These are phyloP conservation scores for Falco cherrug DNA, from an alignment of 2,797 vertebrate genomes.

Conservation along the genomic window DNA sequence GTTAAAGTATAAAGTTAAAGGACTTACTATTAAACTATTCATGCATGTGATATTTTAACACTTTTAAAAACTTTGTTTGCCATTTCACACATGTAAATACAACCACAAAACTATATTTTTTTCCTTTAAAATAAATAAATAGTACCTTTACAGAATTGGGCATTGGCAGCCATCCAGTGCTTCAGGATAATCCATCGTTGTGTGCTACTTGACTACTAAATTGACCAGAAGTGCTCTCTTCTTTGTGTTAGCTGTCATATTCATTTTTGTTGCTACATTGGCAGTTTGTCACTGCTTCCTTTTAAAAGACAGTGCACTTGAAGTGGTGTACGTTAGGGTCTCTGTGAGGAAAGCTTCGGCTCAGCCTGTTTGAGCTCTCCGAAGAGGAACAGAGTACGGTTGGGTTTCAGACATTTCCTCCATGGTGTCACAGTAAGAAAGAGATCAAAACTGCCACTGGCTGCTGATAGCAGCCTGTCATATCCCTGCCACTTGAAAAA, in stretches of 20 bases:
- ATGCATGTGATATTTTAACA: not conserved
- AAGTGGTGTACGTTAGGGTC: not conserved
- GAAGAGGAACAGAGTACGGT: not conserved
- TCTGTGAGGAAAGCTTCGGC: not conserved
- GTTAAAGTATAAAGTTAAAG: not conserved
- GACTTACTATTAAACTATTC: not conserved
- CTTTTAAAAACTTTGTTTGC: not conserved
- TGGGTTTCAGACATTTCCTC: not conserved
- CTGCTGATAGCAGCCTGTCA: not conserved
- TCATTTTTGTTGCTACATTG: not conserved
- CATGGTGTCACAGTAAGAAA: not conserved
- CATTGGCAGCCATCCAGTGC: not conserved
- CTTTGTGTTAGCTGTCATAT: not conserved
- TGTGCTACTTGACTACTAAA: not conserved
- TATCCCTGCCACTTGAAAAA: not conserved
- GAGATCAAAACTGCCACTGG: not conserved
- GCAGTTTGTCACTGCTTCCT: not conserved
- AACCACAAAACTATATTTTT: not conserved
- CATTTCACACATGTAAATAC: not conserved
- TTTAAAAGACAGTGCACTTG: not conserved
- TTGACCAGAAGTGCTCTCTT: not conserved
- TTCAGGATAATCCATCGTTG: not conserved
- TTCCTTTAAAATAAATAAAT: not conserved
- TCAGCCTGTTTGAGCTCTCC: not conserved
- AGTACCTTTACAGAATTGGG: not conserved